Percentiles rank a stretch among this genome's conserved stretches.
Conservation (phyloP, 2,888 invertebrate genomes). For the Meteorus colon region DNA sequence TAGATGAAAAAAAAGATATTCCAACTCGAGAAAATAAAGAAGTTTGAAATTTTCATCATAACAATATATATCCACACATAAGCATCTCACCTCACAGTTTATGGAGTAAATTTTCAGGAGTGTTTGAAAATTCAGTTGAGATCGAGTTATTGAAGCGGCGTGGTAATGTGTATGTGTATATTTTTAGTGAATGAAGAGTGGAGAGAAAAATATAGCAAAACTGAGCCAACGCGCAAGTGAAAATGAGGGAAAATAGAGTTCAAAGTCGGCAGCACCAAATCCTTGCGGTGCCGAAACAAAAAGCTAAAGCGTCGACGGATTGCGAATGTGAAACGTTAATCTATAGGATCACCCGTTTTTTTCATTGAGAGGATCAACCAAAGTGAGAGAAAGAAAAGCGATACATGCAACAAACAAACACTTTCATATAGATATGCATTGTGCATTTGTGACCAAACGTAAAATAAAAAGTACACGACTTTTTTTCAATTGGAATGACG, state of each 20-base stretch:
- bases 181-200: not conserved
- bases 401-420: constrained; percentile 27
- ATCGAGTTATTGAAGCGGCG: constrained; percentile 13
- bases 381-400: constrained; percentile 41
- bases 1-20: constrained; percentile 18
- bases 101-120: constrained; percentile 38
- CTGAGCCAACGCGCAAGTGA: not conserved
- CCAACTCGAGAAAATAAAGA: not conserved
- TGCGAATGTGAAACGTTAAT: constrained; percentile 16
- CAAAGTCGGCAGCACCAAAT: constrained; percentile 14
- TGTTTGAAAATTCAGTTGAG: constrained; percentile 25
- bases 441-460: constrained; percentile 26
- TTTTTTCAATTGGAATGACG: constrained; percentile 52
- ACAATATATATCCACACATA: constrained; percentile 18
- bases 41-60: constrained; percentile 39
- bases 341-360: constrained; percentile 16
- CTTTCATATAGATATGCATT: constrained; percentile 25
- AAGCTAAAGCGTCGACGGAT: constrained; percentile 1
- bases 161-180: not conserved
- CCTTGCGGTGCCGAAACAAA: constrained; percentile 4
- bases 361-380: constrained; percentile 19
- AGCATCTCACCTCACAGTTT: constrained; percentile 7
- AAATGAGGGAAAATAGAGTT: not conserved
- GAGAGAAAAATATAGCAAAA: not conserved
- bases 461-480: constrained; percentile 46